Evolutionary conservation across 2,113 vertebrate species (phyloP).

Genomic region (Chamaetylas fuelleborni): DNA sequence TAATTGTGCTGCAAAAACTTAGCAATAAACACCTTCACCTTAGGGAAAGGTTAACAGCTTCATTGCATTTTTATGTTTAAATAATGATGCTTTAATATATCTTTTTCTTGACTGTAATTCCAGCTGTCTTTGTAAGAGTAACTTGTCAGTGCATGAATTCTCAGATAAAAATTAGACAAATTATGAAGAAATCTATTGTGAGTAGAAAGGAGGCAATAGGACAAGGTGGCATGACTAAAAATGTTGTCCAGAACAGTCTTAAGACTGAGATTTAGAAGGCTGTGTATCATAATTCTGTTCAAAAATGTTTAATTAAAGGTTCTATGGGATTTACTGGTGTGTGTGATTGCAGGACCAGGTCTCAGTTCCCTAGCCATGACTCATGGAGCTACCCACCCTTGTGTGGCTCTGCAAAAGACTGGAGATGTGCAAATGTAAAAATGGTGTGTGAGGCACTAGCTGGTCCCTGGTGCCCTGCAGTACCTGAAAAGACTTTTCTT

Average conservation of each 20-base stretch:
- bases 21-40: constrained; percentile 49
- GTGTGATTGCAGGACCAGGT: background rate
- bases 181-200: background rate
- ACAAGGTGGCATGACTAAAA: background rate
- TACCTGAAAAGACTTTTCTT: background rate
- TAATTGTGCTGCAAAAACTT: constrained; percentile 48
- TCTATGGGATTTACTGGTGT: background rate
- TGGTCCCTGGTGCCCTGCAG: background rate
- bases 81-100: constrained; percentile 65
- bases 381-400: rapidly evolving
- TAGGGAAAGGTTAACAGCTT: constrained; percentile 66
- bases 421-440: background rate
- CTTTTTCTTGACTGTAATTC: constrained; percentile 62
- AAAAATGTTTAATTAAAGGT: background rate
- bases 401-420: background rate
- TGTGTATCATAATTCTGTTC: background rate
- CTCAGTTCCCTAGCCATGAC: background rate
- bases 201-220: background rate
- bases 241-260: background rate
- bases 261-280: background rate
- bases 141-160: constrained; percentile 51
- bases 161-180: constrained; percentile 55
- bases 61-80: constrained; percentile 67
- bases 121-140: constrained; percentile 38
- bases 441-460: background rate